Percentiles rank a stretch among this genome's conserved stretches.
These are phyloP conservation scores for Sterrhoptilus dennistouni DNA, from an alignment of 2,113 vertebrate genomes.

Conservation along the genomic window DNA sequence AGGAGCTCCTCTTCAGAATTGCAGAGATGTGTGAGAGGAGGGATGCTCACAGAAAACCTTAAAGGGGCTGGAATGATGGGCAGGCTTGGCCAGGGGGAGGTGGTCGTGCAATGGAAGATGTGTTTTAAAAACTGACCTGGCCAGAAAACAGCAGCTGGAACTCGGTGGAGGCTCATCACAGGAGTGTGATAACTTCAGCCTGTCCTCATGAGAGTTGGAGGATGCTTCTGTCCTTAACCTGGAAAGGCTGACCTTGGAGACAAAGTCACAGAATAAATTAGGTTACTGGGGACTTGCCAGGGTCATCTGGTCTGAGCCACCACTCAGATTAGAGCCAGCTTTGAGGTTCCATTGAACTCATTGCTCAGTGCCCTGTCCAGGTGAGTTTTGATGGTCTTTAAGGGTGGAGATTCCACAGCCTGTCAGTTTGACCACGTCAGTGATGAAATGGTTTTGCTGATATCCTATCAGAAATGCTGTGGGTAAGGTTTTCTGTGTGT, in stretches of 20 bases:
- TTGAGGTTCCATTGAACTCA: background rate
- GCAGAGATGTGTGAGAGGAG: background rate
- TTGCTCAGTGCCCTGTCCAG: background rate
- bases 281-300: background rate
- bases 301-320: background rate
- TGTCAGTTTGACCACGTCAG: background rate
- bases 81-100: background rate
- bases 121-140: background rate
- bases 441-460: background rate
- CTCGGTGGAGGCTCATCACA: background rate
- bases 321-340: background rate
- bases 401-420: background rate
- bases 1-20: background rate
- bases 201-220: background rate
- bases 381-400: background rate
- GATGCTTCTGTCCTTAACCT: background rate
- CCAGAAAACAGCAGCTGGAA: background rate
- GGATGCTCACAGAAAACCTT: background rate
- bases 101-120: background rate
- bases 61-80: background rate
- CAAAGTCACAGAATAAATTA: background rate
- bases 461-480: background rate
- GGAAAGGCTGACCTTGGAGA: constrained; percentile 39
- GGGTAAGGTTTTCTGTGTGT: background rate
- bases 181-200: background rate